Evolutionary conservation across 1,140 invertebrate genomes (phyloP), one percentile per base, ranked within the genome.

Genomic region (fruit fly (Drosophila melanogaster)): DNA sequence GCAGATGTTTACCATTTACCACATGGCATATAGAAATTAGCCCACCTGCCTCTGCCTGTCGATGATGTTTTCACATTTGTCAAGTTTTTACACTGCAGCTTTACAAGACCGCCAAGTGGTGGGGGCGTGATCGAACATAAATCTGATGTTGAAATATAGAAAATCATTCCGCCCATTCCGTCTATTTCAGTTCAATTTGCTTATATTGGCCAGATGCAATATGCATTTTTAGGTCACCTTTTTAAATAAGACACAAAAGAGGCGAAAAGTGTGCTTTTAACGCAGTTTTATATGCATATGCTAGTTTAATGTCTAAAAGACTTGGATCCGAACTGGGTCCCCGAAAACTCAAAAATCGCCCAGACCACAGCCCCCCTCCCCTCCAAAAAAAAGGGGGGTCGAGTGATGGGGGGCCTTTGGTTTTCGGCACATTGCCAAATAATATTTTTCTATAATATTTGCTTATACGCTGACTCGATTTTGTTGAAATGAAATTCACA

Each of bases 141-240:
- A 74, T 74, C 37, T 33, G 50, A 72, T 72, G 47, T 51, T 40
- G 67, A 72, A 51, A 61, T 74, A 44, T 74, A 64, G 35, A 62
- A 64, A 74, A 60, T 59, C 55, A 71, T 60, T 72, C 26, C 17
- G 47, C 30, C 30, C 8, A 30, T 30, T 10, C 26, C 26, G 24
- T 37, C 22, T 60, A 71, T 54, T 62, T 40, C 51, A 58, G 22
- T 58, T 61, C 37, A 30, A 75, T 62, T 58, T 53, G 24, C 26
- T 19, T 69, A 19, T 69, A 49, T 56, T 57, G 53, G 60, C 57
- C 74, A 75, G 47, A 60, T 85, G 81, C 73, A 77, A 73, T 59
- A 55, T 85, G 81, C 81, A 85, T 51, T 85, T 83, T 85, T 85
- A 85, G 81, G 81, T 84, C 81, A 84, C 78, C 62, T 85, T 85